Base-by-base conservation (phyloP, 2,797 vertebrate genomes). In the Heterohyrax brucei region DNA sequence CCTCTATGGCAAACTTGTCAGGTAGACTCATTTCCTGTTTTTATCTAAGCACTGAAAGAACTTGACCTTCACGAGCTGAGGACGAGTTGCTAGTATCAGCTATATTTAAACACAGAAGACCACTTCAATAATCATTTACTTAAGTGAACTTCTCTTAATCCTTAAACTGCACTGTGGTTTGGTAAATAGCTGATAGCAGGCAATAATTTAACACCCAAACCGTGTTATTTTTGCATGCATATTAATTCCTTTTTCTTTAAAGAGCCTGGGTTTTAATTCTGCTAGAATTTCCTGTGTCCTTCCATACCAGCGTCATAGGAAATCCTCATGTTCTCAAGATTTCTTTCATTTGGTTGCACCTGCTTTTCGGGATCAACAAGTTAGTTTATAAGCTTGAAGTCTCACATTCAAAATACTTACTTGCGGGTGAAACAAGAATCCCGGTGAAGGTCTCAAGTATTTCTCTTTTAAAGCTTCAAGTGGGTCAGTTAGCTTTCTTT, bases 381-480 rank as follows among this genome's bases (percentile, higher is more conserved):
- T 98, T 98, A 98, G 98, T 98, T 98, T 98, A 98, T 97, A 98
- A 97, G 97, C 97, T 78, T 84, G 96, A 97, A 97, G 97, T 87
- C 94, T 97, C 95, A 96, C 96, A 97, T 98, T 94, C 96, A 98
- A 92, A 98, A 98, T 98, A 99, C 99, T 99, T 99, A 99, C 99
- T 99, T 99, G 99, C 98, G 99, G 99, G 98, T 99, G 99, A 98
- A 99, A 99, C 98, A 99, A 99, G 98, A 99, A 99, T 96, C 99
- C 99, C 0, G 99, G 99, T 88, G 99, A 98, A 70, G 99, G 99
- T 95, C 99, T 99, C 99, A 99, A 99, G 98, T 99, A 99, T 98
- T 99, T 99, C 98, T 99, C 99, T 98, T 99, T 99, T 98, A 99
- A 99, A 98, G 99, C 99, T 99, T 99, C 99, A 98, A 99, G 99